phyloP scores from a whole-genome alignment of 2,113 vertebrate genomes.

The Sander lucioperca region DNA sequence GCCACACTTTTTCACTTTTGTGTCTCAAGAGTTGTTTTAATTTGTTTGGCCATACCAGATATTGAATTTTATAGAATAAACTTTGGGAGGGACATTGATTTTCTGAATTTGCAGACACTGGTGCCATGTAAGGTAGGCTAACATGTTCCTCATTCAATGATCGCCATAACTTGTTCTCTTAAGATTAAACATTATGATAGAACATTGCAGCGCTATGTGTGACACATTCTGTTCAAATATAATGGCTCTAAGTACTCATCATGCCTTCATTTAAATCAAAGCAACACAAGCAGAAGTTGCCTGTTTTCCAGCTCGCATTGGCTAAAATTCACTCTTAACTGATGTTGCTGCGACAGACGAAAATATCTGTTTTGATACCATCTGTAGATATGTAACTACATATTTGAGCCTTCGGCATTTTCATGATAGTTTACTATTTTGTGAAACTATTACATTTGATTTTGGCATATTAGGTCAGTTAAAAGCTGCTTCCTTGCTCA shows the following conservation, averaged over 20 bases:
- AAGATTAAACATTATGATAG: slow-evolving; percentile 24
- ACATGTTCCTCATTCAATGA: background rate
- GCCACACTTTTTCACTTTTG: slow-evolving; percentile 20
- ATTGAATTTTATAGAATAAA: slow-evolving; percentile 37
- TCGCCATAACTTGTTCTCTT: slow-evolving; percentile 12
- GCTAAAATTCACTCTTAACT: slow-evolving; percentile 27
- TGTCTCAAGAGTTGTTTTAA: slow-evolving; percentile 31
- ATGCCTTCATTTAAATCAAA: slow-evolving; percentile 11
- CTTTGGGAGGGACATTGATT: slow-evolving; percentile 32
- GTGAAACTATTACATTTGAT: background rate
- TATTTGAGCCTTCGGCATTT: background rate
- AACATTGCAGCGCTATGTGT: background rate
- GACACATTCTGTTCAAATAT: slow-evolving; percentile 7
- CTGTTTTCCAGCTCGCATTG: background rate
- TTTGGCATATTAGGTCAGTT: background rate
- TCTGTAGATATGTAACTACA: slow-evolving; percentile 2
- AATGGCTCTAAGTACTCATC: slow-evolving; percentile 6
- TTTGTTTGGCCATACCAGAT: slow-evolving; percentile 36
- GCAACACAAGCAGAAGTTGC: background rate
- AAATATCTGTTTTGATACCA: slow-evolving; percentile 1
- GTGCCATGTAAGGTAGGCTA: background rate
- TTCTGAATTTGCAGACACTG: slow-evolving; percentile 15
- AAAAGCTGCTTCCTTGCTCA: background rate
- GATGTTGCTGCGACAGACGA: slow-evolving; percentile 4
- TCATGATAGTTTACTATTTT: background rate